Percentiles rank a stretch among this genome's conserved stretches.
Conservation (phyloP, 2,888 invertebrate species). For the Proisotoma minuta region DNA sequence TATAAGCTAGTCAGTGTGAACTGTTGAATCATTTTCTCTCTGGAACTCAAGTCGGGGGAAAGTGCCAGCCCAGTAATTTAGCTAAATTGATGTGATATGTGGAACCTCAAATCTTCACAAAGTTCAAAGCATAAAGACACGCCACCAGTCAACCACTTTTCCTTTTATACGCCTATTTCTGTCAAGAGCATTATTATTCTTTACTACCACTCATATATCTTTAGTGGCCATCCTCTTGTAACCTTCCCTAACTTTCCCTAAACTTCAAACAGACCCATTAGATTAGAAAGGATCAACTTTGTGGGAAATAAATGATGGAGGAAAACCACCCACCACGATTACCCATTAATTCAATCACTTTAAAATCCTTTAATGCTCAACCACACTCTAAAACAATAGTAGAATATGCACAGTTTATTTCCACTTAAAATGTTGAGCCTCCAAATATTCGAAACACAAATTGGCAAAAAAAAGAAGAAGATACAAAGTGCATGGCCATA, state of each 20-base stretch:
- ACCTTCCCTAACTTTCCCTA: background rate
- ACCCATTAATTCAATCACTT: background rate
- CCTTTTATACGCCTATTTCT: background rate
- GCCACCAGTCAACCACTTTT: background rate
- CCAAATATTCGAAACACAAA: too few relatives aligned
- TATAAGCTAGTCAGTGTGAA: too few relatives aligned
- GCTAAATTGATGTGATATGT: background rate
- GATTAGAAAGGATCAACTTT: constrained; percentile 1
- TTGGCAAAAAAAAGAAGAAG: too few relatives aligned
- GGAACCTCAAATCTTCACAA: background rate
- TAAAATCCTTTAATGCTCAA: background rate
- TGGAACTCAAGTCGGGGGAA: too few relatives aligned
- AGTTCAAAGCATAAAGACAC: background rate
- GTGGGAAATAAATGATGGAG: background rate
- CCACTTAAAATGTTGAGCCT: too few relatives aligned
- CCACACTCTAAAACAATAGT: too few relatives aligned
- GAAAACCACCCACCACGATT: background rate
- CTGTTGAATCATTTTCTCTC: too few relatives aligned
- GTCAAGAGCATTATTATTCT: background rate
- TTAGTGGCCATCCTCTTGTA: background rate
- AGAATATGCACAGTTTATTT: too few relatives aligned
- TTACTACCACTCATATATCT: background rate
- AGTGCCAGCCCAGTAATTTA: too few relatives aligned
- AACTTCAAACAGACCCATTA: constrained; percentile 3
- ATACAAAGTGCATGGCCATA: too few relatives aligned